These are phyloP conservation scores for Holcopasites calliopsidis DNA, from an alignment of 1,140 invertebrate species.

Conservation along the genomic window DNA sequence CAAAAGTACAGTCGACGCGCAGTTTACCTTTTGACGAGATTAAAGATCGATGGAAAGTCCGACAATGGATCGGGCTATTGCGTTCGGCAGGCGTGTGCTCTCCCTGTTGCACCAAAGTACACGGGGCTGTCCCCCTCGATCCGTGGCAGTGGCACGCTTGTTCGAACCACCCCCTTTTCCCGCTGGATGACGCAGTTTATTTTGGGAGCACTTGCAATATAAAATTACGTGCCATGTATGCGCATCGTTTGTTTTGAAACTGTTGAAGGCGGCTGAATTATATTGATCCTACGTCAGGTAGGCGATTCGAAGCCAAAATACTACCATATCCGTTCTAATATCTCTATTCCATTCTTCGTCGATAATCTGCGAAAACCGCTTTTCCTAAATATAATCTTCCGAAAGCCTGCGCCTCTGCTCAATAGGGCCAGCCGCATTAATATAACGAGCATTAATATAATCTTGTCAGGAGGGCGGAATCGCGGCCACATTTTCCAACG, in stretches of 20 bases:
- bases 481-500: conserved; percentile 1
- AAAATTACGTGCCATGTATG: too few relatives aligned
- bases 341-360: too few relatives aligned
- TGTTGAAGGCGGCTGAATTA: too few relatives aligned
- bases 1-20: conserved; percentile 61
- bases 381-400: neutral
- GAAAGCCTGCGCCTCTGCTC: neutral
- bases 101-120: conserved; percentile 19
- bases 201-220: too few relatives aligned
- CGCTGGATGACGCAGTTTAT: neutral
- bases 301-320: too few relatives aligned
- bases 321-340: too few relatives aligned
- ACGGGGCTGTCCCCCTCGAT: neutral
- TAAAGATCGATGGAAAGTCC: conserved; percentile 61
- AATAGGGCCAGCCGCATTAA: conserved; percentile 1
- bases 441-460: conserved; percentile 42
- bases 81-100: conserved; percentile 46
- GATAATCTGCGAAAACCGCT: too few relatives aligned
- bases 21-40: conserved; percentile 59
- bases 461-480: conserved; percentile 29
- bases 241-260: too few relatives aligned
- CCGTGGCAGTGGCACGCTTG: conserved; percentile 29
- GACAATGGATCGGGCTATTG: conserved; percentile 52
- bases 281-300: too few relatives aligned
- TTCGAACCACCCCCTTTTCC: neutral